Evolutionary conservation across 2,888 invertebrate genomes (phyloP).

Genomic region (Caenorhabditis zanzibari): DNA sequence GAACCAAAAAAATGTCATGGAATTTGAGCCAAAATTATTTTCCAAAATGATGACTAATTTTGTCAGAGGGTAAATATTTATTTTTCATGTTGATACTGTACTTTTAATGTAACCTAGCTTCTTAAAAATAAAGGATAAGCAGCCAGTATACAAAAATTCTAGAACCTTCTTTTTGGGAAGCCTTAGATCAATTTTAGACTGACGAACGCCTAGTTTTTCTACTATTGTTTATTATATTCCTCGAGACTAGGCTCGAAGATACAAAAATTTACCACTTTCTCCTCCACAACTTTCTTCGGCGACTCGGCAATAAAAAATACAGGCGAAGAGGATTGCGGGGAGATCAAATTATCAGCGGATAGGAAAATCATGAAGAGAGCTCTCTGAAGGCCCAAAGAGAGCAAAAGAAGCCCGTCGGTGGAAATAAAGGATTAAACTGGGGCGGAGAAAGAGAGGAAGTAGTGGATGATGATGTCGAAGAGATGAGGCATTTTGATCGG

Average conservation of each 20-base stretch:
- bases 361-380: conserved; percentile 2
- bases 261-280: not conserved
- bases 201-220: too few relatives aligned
- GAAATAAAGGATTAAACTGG: conserved; percentile 26
- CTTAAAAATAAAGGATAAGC: too few relatives aligned
- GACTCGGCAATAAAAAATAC: conserved; percentile 4
- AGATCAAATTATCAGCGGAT: conserved; percentile 2
- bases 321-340: conserved; percentile 1
- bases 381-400: conserved; percentile 19
- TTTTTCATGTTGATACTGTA: too few relatives aligned
- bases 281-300: conserved; percentile 11
- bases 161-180: too few relatives aligned
- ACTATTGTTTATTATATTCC: too few relatives aligned
- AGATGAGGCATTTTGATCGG: conserved; percentile 8
- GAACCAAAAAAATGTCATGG: too few relatives aligned
- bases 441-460: conserved; percentile 20
- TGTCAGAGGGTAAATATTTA: too few relatives aligned
- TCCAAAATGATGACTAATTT: too few relatives aligned
- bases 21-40: too few relatives aligned
- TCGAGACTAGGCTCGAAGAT: not conserved
- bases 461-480: conserved; percentile 3
- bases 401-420: conserved; percentile 15
- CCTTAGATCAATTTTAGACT: too few relatives aligned
- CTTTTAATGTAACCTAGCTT: too few relatives aligned
- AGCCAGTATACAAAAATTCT: too few relatives aligned